Evolutionary conservation across 2,797 vertebrate species (phyloP), one percentile per base, ranked within the genome.

Genomic region (Danionella dracula): DNA sequence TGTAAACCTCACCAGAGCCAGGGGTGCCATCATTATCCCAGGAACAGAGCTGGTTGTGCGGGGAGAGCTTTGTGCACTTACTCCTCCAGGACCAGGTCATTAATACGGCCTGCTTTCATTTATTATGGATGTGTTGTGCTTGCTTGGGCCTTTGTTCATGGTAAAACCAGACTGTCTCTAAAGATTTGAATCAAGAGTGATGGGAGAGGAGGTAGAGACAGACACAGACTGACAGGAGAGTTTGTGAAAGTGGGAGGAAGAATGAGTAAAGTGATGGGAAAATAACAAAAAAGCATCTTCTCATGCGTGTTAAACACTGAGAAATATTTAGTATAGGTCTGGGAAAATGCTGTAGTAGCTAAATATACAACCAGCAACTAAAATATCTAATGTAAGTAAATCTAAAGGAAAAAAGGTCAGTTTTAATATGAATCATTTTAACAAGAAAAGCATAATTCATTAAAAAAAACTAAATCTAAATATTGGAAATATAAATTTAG

Each of bases 41-140:
- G 4, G 71, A 83, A 75, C 66, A 74, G 76, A 78, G 71, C 49
- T 54, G 64, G 4, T n/a, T 40, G 53, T 34, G 21, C 41, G n/a
- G 63, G 40, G 11, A 67, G 44, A 51, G 66, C 42, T 73, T 64
- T 56, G 51, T 6, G 10, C 44, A 46, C 40, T 64, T 65, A 77
- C 48, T 71, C 69, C 38, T 59, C 49, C 49, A 48, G 78, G 80
- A 83, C 66, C 40, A 66, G 73, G 79, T 79, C 83, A 83, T 87
- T 86, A 86, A 81, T 63, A 66, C 77, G 61, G 13, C 66, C 73
- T 68, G 63, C 72, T 81, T 66, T 83, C 79, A 84, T 86, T 85
- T 79, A 86, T 87, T 83, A 87, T 84, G 77, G 80, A 87, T 85
- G 81, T 84, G 83, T 78, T 79, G 80, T 75, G 67, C 70, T 69